Percentiles rank a stretch among this genome's conserved stretches.
phyloP scores from a whole-genome alignment of 2,888 invertebrate genomes.

The Chorisops tibialis region DNA sequence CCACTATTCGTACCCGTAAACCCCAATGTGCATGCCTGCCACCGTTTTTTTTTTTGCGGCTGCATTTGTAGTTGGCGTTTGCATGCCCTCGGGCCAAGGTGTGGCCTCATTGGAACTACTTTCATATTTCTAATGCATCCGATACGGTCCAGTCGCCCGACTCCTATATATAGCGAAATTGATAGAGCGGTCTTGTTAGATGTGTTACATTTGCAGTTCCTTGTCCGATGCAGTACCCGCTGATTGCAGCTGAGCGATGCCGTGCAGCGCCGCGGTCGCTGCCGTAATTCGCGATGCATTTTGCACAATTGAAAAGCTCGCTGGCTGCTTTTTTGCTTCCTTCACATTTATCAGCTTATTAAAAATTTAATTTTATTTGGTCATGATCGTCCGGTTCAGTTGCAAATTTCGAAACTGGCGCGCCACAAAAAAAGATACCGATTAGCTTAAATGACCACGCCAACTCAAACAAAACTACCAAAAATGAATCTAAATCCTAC shows the following conservation, averaged over 20 bases:
- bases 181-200: slow-evolving; percentile 27
- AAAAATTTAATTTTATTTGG: too few species aligned
- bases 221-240: neutral
- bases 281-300: too few species aligned
- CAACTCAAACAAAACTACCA: slow-evolving; percentile 6
- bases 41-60: slow-evolving; percentile 19
- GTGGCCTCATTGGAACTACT: slow-evolving; percentile 48
- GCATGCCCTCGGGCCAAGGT: slow-evolving; percentile 41
- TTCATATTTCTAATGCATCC: slow-evolving; percentile 42
- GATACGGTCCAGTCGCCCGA: slow-evolving; percentile 31
- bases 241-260: too few species aligned
- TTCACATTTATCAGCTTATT: too few species aligned
- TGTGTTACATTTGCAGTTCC: slow-evolving; percentile 22
- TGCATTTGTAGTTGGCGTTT: slow-evolving; percentile 21
- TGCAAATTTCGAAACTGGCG: too few species aligned
- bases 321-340: too few species aligned
- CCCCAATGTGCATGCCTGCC: slow-evolving; percentile 9
- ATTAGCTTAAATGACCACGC: slow-evolving; percentile 18
- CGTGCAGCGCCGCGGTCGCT: too few species aligned
- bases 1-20: too few species aligned
- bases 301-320: too few species aligned
- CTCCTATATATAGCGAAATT: slow-evolving; percentile 23
- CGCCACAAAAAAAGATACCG: neutral
- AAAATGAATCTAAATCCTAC: slow-evolving; percentile 13
- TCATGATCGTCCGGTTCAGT: too few species aligned